Conservation (phyloP, 1,140 invertebrate genomes). For the Caenorhabditis tropicalis region DNA sequence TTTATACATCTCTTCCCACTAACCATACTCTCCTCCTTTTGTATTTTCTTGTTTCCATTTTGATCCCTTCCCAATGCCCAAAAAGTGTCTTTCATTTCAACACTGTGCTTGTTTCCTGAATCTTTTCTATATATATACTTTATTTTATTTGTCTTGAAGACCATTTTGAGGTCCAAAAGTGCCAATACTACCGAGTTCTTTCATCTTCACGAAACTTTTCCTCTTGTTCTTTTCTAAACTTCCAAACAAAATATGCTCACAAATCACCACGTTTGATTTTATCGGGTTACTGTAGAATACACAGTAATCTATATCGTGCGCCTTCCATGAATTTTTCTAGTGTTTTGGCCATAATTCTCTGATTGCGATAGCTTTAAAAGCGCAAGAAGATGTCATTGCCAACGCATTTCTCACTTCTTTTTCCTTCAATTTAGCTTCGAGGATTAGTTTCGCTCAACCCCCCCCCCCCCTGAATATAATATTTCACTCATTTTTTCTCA, state of each 20-base stretch:
- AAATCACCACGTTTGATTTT: not conserved
- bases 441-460: constrained; percentile 22
- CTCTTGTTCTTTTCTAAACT: not conserved
- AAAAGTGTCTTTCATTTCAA: constrained; percentile 37
- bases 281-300: constrained; percentile 34
- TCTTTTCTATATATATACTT: not conserved
- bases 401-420: not conserved
- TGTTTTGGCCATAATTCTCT: not conserved
- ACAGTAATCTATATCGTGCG: constrained; percentile 19
- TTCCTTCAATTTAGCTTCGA: not conserved
- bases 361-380: constrained; percentile 1
- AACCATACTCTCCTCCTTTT: not conserved
- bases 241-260: not conserved
- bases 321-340: constrained; percentile 23
- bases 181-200: constrained; percentile 44
- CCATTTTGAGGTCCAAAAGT: not conserved
- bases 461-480: not conserved
- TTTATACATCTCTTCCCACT: not conserved
- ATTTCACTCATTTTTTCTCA: not conserved
- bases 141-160: constrained; percentile 25
- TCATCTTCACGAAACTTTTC: constrained; percentile 32
- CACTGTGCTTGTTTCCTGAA: constrained; percentile 15
- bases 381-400: not conserved
- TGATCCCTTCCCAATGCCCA: constrained; percentile 13
- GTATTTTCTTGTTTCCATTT: constrained; percentile 13